Evolutionary conservation across 2,888 invertebrate species (phyloP).

Genomic region (Himalopsyche kuldschensis): DNA sequence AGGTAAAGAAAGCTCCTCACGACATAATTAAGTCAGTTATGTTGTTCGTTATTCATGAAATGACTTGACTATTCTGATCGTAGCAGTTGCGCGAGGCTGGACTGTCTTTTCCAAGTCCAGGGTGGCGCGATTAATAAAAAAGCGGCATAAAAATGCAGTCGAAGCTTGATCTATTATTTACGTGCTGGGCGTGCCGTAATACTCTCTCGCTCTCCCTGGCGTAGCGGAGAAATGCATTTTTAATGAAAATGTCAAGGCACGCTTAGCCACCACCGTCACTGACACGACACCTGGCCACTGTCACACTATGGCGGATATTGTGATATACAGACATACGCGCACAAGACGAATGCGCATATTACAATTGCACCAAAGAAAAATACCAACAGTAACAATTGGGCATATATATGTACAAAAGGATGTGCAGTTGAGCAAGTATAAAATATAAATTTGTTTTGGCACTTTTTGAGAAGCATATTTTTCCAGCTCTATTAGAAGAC

Average conservation of each 20-base stretch:
- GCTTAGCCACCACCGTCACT: not conserved
- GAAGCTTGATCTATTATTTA: not conserved
- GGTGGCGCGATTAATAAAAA: not conserved
- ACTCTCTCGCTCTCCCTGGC: not conserved
- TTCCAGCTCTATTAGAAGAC: no score
- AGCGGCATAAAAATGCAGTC: not conserved
- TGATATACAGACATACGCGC: not conserved
- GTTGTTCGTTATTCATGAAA: no score
- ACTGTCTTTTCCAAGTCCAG: not conserved
- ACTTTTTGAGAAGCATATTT: no score
- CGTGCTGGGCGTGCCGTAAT: not conserved
- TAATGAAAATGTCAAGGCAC: not conserved
- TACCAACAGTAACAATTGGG: no score
- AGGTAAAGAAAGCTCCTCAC: no score
- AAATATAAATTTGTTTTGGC: no score
- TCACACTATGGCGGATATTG: not conserved
- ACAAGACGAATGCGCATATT: not conserved
- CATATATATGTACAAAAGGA: no score
- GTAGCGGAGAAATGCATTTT: not conserved
- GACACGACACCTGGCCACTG: not conserved
- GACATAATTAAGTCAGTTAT: no score
- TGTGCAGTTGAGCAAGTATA: no score
- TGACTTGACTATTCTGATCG: not conserved
- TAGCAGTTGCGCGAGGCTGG: not conserved
- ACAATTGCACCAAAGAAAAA: no score